Evolutionary conservation across 1,140 invertebrate species (phyloP).

Genomic region (Ooceraea biroi): DNA sequence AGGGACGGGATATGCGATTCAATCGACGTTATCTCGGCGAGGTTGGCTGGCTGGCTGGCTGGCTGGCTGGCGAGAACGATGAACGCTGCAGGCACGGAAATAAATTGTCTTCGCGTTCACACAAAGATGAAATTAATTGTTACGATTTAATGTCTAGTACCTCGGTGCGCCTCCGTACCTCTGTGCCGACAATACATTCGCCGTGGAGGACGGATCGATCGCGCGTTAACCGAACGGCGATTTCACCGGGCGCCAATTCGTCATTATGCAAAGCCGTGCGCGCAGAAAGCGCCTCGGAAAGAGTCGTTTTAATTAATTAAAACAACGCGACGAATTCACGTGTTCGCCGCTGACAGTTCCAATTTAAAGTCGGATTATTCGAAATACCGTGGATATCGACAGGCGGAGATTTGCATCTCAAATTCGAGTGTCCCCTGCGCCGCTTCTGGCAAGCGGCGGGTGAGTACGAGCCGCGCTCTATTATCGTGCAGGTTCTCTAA

Average conservation of each 20-base stretch:
- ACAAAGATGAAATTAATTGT: slow-evolving; percentile 54
- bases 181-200: slow-evolving; percentile 31
- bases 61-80: not conserved
- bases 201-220: slow-evolving; percentile 29
- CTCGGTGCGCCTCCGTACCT: not conserved
- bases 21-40: slow-evolving; percentile 47
- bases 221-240: slow-evolving; percentile 57
- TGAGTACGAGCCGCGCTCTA: slow-evolving; percentile 7
- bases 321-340: slow-evolving; percentile 57
- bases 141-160: slow-evolving; percentile 44
- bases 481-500: slow-evolving; percentile 17
- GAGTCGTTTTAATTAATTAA: slow-evolving; percentile 63
- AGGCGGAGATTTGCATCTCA: slow-evolving; percentile 61
- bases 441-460: not conserved
- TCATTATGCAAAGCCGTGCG: slow-evolving; percentile 56
- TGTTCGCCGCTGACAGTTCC: slow-evolving; percentile 55
- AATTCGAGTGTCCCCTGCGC: slow-evolving; percentile 39
- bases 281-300: slow-evolving; percentile 47
- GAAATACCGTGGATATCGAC: slow-evolving; percentile 59
- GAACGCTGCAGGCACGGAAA: slow-evolving; percentile 8
- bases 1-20: slow-evolving; percentile 1
- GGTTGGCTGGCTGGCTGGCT: not conserved
- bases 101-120: slow-evolving; percentile 39
- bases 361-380: slow-evolving; percentile 63
- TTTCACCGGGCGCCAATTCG: slow-evolving; percentile 53